A percentile compares a stretch with the other conserved stretches of the same genome.
Evolutionary conservation across 2,113 vertebrate species (phyloP).

Genomic region (Ceyx melanurus): DNA sequence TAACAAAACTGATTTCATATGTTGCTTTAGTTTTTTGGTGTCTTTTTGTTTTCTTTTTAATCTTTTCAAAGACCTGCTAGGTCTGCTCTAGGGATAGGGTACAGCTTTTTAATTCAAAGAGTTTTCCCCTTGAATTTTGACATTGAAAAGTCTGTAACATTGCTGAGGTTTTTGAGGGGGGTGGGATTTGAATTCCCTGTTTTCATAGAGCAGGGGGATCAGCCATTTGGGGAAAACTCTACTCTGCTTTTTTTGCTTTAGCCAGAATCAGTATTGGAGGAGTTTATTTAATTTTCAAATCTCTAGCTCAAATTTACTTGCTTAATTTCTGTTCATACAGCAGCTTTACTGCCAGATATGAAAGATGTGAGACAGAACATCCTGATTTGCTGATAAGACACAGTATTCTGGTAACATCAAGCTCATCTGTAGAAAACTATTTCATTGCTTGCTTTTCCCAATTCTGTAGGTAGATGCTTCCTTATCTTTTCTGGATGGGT

Average conservation of each 20-base stretch:
- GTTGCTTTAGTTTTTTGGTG: neutral
- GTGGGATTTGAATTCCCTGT: neutral
- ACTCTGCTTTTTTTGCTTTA: neutral
- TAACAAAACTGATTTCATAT: neutral
- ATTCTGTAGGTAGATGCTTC: slow-evolving; percentile 90
- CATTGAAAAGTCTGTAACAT: neutral
- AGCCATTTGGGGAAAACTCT: neutral
- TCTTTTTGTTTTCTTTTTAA: neutral
- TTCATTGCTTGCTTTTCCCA: neutral
- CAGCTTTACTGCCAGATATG: neutral
- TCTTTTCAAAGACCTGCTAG: neutral
- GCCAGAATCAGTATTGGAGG: neutral
- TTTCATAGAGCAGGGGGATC: neutral
- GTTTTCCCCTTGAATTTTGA: neutral
- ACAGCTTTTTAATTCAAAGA: neutral
- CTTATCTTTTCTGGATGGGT: slow-evolving; percentile 94
- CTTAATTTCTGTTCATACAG: neutral
- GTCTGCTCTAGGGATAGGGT: neutral
- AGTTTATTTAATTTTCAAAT: neutral
- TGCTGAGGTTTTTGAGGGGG: neutral
- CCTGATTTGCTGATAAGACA: neutral
- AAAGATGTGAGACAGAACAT: neutral
- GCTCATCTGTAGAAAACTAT: neutral
- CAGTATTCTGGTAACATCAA: neutral
- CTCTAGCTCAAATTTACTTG: neutral